phyloP scores from a whole-genome alignment of 1,140 invertebrate genomes.

The Eumeta japonica region DNA sequence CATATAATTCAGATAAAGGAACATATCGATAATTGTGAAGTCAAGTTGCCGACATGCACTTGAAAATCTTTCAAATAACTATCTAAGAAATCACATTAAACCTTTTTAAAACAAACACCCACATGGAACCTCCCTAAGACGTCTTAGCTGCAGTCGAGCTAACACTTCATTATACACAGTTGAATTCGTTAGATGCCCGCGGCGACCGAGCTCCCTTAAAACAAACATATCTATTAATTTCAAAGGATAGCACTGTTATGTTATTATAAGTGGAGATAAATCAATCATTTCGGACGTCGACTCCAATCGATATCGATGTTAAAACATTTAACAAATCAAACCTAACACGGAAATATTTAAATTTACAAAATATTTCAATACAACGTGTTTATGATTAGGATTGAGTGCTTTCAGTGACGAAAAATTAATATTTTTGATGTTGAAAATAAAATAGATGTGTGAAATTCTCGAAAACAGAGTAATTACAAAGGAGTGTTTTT shows the following conservation, averaged over 20 bases:
- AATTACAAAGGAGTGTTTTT: conserved; percentile 9
- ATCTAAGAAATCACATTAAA: too few species aligned
- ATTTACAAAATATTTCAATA: too few species aligned
- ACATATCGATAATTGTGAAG: too few species aligned
- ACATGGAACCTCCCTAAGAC: too few species aligned
- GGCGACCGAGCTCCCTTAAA: conserved; percentile 34
- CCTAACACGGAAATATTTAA: conserved; percentile 16
- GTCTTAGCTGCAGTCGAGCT: conserved; percentile 29
- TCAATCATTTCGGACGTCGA: conserved; percentile 34
- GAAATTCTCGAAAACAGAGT: conserved; percentile 14
- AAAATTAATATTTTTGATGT: conserved; percentile 10
- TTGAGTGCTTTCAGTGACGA: too few species aligned
- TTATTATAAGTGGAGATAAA: conserved; percentile 29
- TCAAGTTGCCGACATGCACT: too few species aligned
- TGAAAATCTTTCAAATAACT: too few species aligned
- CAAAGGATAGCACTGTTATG: conserved; percentile 13
- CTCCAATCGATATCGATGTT: conserved; percentile 35
- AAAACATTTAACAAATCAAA: conserved; percentile 22
- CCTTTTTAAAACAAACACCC: conserved; percentile 24
- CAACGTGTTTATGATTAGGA: too few species aligned
- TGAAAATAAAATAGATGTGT: conserved; percentile 11
- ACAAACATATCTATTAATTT: conserved; percentile 53
- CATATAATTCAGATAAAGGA: too few species aligned
- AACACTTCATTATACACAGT: conserved; percentile 41
- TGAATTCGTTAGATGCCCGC: conserved; percentile 37